phyloP scores from a whole-genome alignment of 2,888 invertebrate species.

The Leptinotarsa haldemani region DNA sequence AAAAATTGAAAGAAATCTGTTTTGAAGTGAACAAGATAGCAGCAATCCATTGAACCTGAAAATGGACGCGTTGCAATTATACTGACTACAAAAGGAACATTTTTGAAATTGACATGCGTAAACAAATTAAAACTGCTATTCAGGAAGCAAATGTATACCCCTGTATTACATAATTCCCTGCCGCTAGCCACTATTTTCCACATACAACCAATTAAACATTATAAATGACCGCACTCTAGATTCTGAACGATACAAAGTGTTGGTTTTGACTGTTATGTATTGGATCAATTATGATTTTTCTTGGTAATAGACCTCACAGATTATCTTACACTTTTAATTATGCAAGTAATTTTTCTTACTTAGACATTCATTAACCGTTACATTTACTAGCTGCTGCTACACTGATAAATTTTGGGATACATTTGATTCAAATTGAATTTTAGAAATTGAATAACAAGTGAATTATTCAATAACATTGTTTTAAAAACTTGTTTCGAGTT shows the following conservation, averaged over 20 bases:
- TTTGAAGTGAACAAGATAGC: too few relatives aligned
- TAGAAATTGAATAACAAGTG: too few relatives aligned
- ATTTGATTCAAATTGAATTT: neutral
- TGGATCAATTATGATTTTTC: conserved; percentile 12
- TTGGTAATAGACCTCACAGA: conserved; percentile 13
- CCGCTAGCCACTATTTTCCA: neutral
- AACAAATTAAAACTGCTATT: neutral
- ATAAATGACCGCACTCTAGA: conserved; percentile 5
- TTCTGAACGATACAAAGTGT: conserved; percentile 16
- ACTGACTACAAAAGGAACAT: neutral
- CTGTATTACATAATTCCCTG: conserved; percentile 10
- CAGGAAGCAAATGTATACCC: conserved; percentile 7
- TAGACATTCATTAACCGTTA: neutral
- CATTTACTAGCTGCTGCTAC: neutral
- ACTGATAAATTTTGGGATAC: neutral
- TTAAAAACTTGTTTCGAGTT: too few relatives aligned
- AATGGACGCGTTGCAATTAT: too few relatives aligned
- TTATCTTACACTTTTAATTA: conserved; percentile 15
- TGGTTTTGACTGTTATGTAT: conserved; percentile 18
- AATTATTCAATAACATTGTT: too few relatives aligned
- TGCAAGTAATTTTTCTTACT: neutral
- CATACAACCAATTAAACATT: conserved; percentile 12
- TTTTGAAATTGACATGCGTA: neutral
- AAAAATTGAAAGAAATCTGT: too few relatives aligned
- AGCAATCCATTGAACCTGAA: too few relatives aligned